These are phyloP conservation scores for Acleris cristana DNA, from an alignment of 2,888 invertebrate genomes.

Conservation along the genomic window DNA sequence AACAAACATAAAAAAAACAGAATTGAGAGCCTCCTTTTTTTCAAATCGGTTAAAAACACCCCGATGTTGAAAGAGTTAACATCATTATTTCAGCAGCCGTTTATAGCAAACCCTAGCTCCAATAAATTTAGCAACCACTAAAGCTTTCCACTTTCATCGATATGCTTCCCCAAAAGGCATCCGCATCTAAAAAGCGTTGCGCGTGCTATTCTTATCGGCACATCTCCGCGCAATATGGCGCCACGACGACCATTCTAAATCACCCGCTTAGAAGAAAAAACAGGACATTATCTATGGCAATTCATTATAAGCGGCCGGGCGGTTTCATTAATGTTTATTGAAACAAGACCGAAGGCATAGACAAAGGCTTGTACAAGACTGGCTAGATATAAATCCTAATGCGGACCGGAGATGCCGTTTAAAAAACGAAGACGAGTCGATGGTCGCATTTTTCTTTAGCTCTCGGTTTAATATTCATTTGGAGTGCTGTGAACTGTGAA, in stretches of 20 bases:
- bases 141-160: constrained; percentile 40
- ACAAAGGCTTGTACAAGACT: constrained; percentile 21
- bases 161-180: constrained; percentile 43
- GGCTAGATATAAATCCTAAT: constrained; percentile 23
- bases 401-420: constrained; percentile 11
- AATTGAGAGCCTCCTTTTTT: no score
- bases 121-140: constrained; percentile 17
- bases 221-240: constrained; percentile 64
- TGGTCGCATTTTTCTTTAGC: constrained; percentile 1
- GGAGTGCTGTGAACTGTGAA: neutral
- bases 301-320: constrained; percentile 45
- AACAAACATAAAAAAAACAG: no score
- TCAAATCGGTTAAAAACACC: no score
- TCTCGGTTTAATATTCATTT: constrained; percentile 1
- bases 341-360: constrained; percentile 32
- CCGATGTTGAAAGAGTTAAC: neutral
- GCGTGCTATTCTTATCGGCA: constrained; percentile 49
- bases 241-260: constrained; percentile 61
- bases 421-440: constrained; percentile 26
- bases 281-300: constrained; percentile 43
- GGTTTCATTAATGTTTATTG: constrained; percentile 37
- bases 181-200: constrained; percentile 25
- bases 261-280: constrained; percentile 58
- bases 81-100: constrained; percentile 2
- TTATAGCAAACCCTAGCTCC: constrained; percentile 13